These are phyloP conservation scores for Margaritifera margaritifera DNA, from an alignment of 2,888 invertebrate species.

Conservation along the genomic window DNA sequence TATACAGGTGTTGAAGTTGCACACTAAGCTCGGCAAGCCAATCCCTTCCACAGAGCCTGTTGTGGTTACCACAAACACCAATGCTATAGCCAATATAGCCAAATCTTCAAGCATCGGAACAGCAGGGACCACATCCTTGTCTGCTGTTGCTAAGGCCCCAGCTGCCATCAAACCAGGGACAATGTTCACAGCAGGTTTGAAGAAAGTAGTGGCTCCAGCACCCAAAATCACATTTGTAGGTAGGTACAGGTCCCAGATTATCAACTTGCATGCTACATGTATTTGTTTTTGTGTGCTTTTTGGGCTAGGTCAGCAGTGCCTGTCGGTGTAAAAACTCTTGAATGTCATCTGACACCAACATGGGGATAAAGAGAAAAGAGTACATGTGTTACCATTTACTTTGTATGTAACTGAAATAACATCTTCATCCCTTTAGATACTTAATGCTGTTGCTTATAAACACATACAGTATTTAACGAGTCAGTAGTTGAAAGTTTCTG, in stretches of 20 bases:
- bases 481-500: too few relatives aligned
- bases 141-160: slow-evolving; percentile 20
- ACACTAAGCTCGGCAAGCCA: slow-evolving; percentile 97
- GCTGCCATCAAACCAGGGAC: slow-evolving; percentile 26
- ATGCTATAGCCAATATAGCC: slow-evolving; percentile 45
- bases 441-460: too few relatives aligned
- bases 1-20: slow-evolving; percentile 85
- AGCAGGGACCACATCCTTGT: slow-evolving; percentile 15
- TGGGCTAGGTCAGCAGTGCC: neutral
- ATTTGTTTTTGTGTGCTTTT: slow-evolving; percentile 1
- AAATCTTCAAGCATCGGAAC: slow-evolving; percentile 32
- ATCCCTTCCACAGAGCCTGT: slow-evolving; percentile 97
- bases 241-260: slow-evolving; percentile 36
- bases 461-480: too few relatives aligned
- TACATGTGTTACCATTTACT: too few relatives aligned
- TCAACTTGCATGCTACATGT: neutral
- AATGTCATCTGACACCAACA: neutral
- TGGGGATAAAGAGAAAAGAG: neutral
- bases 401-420: too few relatives aligned
- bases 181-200: slow-evolving; percentile 47
- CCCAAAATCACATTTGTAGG: slow-evolving; percentile 90
- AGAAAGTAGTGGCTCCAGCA: slow-evolving; percentile 76
- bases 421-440: too few relatives aligned
- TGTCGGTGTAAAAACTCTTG: neutral
- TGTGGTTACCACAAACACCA: slow-evolving; percentile 77